Percentiles rank a stretch among this genome's conserved stretches.
phyloP scores from a whole-genome alignment of 2,113 vertebrate genomes.

The Fregetta grallaria region DNA sequence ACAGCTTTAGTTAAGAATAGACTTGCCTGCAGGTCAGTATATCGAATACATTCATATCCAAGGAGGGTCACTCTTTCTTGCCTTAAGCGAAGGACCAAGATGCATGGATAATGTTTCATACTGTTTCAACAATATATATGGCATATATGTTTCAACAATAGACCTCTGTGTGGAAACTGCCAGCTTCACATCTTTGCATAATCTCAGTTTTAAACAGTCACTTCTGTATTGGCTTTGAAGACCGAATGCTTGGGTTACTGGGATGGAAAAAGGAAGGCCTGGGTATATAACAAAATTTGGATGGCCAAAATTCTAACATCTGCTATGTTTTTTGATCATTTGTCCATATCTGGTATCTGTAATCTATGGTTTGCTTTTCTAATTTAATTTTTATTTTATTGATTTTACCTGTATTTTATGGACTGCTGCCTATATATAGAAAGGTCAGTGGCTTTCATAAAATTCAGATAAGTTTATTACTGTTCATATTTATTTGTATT shows the following conservation, averaged over 20 bases:
- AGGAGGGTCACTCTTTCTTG: not conserved
- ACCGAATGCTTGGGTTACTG: fast-evolving
- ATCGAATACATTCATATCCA: not conserved
- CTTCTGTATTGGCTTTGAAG: not conserved
- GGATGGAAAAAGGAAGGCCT: not conserved
- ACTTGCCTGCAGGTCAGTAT: conserved; percentile 83
- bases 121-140: not conserved
- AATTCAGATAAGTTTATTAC: not conserved
- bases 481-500: not conserved
- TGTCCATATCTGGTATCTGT: not conserved
- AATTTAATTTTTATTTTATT: not conserved
- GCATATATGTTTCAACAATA: not conserved
- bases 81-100: not conserved
- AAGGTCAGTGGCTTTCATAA: not conserved
- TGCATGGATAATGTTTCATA: not conserved
- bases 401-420: not conserved
- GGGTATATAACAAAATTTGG: not conserved
- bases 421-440: not conserved
- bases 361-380: not conserved
- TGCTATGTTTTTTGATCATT: not conserved
- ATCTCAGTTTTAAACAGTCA: not conserved
- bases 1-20: conserved; percentile 81
- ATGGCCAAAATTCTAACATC: not conserved
- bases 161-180: not conserved
- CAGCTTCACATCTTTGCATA: not conserved